Conservation (phyloP, 2,797 vertebrate species). For the Diplodus puntazzo region DNA sequence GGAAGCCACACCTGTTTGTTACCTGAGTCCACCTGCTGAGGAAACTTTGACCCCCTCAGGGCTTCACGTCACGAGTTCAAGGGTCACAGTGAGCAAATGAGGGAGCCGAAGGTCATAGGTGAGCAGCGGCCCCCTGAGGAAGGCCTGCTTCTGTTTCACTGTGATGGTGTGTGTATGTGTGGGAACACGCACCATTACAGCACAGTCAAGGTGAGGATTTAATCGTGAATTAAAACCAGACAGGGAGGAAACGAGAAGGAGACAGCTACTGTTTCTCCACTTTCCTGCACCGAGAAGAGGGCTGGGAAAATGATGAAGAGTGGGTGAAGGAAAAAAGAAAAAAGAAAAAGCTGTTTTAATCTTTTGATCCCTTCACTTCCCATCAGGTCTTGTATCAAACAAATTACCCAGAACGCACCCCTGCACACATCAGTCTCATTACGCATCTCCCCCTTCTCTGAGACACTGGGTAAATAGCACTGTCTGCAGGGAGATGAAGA, state of each 20-base stretch:
- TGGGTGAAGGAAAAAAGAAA: slow-evolving; percentile 24
- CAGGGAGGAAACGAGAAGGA: slow-evolving; percentile 30
- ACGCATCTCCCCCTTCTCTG: slow-evolving; percentile 58
- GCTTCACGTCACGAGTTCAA: slow-evolving; percentile 46
- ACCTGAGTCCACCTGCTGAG: slow-evolving; percentile 68
- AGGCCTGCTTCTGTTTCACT: slow-evolving; percentile 26
- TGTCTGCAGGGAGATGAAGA: slow-evolving; percentile 74
- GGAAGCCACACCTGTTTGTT: slow-evolving; percentile 65
- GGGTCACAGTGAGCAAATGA: slow-evolving; percentile 62
- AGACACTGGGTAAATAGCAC: slow-evolving; percentile 77
- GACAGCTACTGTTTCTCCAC: slow-evolving; percentile 12
- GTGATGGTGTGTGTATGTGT: not conserved
- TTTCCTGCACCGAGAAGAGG: slow-evolving; percentile 1
- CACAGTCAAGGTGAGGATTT: slow-evolving; percentile 33
- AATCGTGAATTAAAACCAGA: slow-evolving; percentile 31
- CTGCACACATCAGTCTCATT: slow-evolving; percentile 81
- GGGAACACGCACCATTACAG: not conserved
- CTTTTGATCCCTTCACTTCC: slow-evolving; percentile 78
- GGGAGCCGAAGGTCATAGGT: slow-evolving; percentile 57
- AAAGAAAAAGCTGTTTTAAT: slow-evolving; percentile 57
- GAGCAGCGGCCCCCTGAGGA: slow-evolving; percentile 33
- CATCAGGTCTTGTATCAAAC: slow-evolving; percentile 78
- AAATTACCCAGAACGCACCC: slow-evolving; percentile 78
- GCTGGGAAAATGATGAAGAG: slow-evolving; percentile 45
- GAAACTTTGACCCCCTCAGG: slow-evolving; percentile 19